Evolutionary conservation across 2,888 invertebrate species (phyloP).

Genomic region (Alcis repandata): DNA sequence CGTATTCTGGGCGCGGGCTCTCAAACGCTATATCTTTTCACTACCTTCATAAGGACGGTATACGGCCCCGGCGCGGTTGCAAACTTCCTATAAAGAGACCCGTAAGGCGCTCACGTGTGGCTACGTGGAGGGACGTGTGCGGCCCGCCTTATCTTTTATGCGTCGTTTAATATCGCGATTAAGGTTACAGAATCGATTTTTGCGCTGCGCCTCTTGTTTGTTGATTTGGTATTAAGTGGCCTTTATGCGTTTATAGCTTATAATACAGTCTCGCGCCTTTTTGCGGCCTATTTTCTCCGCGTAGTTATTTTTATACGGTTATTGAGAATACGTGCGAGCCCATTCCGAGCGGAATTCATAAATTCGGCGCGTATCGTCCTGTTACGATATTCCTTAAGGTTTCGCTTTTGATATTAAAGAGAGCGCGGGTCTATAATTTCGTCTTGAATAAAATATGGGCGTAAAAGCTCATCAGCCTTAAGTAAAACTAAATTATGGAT

Average conservation of each 20-base stretch:
- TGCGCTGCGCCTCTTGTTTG: conserved; percentile 56
- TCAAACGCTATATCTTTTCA: conserved; percentile 77
- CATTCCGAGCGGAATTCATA: conserved; percentile 38
- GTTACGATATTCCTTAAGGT: conserved; percentile 27
- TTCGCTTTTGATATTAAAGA: conserved; percentile 31
- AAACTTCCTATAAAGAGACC: conserved; percentile 76
- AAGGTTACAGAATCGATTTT: conserved; percentile 64
- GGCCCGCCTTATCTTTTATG: conserved; percentile 66
- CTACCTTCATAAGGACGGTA: conserved; percentile 74
- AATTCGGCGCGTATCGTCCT: conserved; percentile 34
- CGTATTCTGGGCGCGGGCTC: conserved; percentile 73
- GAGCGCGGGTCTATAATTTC: conserved; percentile 41
- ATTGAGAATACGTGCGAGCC: conserved; percentile 37
- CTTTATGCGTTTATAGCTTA: conserved; percentile 53
- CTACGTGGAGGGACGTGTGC: conserved; percentile 58
- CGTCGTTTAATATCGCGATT: conserved; percentile 65
- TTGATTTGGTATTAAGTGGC: conserved; percentile 57
- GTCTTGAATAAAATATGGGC: conserved; percentile 49
- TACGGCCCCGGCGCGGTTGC: conserved; percentile 62
- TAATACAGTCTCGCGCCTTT: conserved; percentile 50
- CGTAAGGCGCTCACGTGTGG: conserved; percentile 63
- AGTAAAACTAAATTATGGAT: conserved; percentile 51
- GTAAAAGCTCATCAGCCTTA: conserved; percentile 49
- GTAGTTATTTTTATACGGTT: conserved; percentile 45
- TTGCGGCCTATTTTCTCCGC: conserved; percentile 45